Conservation (phyloP, 2,113 vertebrate species). For the rabbit (Oryctolagus cuniculus) region mOryCun1.1 NC_091434.1:143962001-143962500, state of each 20-base stretch:
- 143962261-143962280: background rate
- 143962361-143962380: constrained; percentile 22
- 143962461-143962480: constrained; percentile 16
- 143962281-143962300: constrained; percentile 35
- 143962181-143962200: background rate
- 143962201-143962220: background rate
- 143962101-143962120: constrained; percentile 11
- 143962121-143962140: background rate
- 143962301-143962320: constrained; percentile 47
- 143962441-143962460: background rate
- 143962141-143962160: background rate
- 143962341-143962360: constrained; percentile 36
- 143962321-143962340: constrained; percentile 33
- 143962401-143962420: constrained; percentile 61
- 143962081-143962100: constrained; percentile 24
- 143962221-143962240: background rate
- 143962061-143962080: background rate
- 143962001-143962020: background rate
- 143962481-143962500: background rate
- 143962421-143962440: constrained; percentile 34
- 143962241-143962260: background rate
- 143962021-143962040: background rate
- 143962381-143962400: background rate
- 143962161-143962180: background rate
- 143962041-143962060: background rate